A percentile compares a stretch with the other conserved stretches of the same genome.
These are phyloP conservation scores for Pteronura brasiliensis DNA, from an alignment of 2,113 vertebrate genomes.

Conservation along the genomic window DNA sequence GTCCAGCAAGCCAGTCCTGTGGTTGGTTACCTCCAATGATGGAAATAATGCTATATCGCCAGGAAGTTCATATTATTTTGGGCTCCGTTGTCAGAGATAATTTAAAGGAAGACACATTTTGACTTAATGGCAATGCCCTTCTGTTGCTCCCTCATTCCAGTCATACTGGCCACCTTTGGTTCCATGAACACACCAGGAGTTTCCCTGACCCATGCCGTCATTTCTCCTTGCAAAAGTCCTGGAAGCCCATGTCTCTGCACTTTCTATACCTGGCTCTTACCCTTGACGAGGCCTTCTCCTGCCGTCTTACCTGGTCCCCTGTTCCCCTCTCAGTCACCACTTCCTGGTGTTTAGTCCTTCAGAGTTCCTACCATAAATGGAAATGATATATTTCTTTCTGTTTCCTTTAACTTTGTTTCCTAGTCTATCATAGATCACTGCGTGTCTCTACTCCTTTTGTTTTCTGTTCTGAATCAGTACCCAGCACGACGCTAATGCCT, in stretches of 20 bases:
- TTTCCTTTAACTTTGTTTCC: background rate
- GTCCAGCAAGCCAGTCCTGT: background rate
- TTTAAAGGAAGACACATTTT: background rate
- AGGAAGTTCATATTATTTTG: background rate
- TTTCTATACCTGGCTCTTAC: background rate
- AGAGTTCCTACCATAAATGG: background rate
- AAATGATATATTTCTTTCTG: background rate
- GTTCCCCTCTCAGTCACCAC: background rate
- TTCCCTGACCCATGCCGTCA: background rate
- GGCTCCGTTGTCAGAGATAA: background rate
- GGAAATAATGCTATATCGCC: background rate
- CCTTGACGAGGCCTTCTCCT: background rate
- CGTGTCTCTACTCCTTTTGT: background rate
- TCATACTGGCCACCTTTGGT: background rate
- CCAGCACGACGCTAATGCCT: background rate
- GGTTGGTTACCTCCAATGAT: background rate
- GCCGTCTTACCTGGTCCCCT: background rate
- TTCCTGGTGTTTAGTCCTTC: background rate
- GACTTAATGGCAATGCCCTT: background rate
- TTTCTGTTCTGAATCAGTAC: background rate
- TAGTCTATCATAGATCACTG: background rate
- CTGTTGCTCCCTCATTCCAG: background rate
- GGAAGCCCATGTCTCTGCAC: background rate
- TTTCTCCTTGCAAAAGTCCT: background rate
- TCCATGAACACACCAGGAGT: background rate